A percentile compares a stretch with the other conserved stretches of the same genome.
These are phyloP conservation scores for Notothenia coriiceps DNA, from an alignment of 2,113 vertebrate species.

Conservation along the genomic window DNA sequence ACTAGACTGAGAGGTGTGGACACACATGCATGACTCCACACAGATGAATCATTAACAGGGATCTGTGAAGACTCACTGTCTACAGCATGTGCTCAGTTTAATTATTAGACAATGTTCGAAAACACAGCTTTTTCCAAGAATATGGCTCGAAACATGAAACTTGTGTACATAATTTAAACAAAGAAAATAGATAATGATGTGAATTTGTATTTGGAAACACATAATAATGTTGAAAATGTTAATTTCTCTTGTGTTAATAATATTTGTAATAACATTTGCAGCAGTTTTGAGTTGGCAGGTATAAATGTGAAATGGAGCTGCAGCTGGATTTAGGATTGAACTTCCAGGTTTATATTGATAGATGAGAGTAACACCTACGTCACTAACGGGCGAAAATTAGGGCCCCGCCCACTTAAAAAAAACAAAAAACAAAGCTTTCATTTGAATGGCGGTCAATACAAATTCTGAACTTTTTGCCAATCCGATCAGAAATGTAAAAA, in stretches of 20 bases:
- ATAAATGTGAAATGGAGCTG: neutral
- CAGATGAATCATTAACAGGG: slow-evolving; percentile 12
- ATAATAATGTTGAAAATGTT: neutral
- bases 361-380: no score
- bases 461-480: no score
- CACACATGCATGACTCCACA: slow-evolving; percentile 1
- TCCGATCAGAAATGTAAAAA: no score
- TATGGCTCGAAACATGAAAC: neutral
- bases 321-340: neutral
- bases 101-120: neutral
- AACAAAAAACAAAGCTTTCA: no score
- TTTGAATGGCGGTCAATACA: no score
- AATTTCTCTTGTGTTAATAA: neutral
- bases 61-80: neutral
- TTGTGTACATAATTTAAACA: neutral
- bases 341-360: neutral
- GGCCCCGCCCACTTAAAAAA: no score
- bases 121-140: neutral
- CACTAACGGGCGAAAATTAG: no score
- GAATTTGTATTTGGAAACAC: neutral
- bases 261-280: neutral
- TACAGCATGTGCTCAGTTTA: neutral
- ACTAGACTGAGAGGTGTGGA: neutral
- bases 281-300: neutral
- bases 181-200: no score